Evolutionary conservation across 1,140 invertebrate genomes (phyloP).

Genomic region (Diachasma alloeum): DNA sequence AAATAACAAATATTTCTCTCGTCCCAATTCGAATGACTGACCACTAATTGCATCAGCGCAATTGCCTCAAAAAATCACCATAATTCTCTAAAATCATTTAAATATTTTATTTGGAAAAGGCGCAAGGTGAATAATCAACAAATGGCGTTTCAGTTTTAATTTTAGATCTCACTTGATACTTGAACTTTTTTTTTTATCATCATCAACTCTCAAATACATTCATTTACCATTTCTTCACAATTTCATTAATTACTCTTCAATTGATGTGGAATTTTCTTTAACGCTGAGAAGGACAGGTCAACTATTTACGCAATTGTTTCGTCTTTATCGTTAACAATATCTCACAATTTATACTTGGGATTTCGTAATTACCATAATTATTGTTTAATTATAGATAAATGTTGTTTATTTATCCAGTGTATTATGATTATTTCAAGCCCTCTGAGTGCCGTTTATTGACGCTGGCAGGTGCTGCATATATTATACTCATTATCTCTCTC

Average conservation of each 20-base stretch:
- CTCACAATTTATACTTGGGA: background rate
- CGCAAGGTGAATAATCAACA: background rate
- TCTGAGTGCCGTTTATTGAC: background rate
- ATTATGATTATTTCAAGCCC: background rate
- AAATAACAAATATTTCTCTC: too few species aligned
- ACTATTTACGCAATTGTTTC: background rate
- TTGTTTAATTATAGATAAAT: too few species aligned
- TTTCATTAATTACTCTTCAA: background rate
- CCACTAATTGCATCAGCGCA: too few species aligned
- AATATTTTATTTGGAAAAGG: background rate
- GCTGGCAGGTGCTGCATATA: constrained; percentile 3
- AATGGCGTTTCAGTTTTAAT: background rate
- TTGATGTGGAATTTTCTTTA: background rate
- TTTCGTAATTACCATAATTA: background rate
- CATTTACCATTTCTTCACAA: background rate
- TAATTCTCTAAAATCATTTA: too few species aligned
- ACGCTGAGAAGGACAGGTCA: background rate
- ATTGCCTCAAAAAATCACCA: too few species aligned
- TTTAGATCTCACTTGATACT: background rate
- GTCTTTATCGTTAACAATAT: background rate
- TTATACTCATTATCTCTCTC: background rate
- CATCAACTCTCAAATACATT: background rate
- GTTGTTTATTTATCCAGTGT: background rate
- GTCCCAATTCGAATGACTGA: too few species aligned
- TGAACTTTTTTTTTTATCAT: background rate